Evolutionary conservation across 2,113 vertebrate genomes (phyloP).

Genomic region (Paedocypris sp.): DNA sequence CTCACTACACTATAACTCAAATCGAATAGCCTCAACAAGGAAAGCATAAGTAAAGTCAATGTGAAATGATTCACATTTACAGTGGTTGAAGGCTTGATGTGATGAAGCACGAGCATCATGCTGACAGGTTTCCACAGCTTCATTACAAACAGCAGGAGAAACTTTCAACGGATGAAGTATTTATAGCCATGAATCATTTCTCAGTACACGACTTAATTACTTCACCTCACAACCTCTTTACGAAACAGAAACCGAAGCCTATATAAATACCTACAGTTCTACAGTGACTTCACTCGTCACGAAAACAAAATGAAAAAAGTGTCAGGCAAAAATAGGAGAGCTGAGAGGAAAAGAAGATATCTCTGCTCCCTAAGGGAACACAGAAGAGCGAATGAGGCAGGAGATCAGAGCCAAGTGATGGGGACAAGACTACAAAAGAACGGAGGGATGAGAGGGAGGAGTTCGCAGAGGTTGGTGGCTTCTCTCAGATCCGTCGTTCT

Average conservation of each 20-base stretch:
- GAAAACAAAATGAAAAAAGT: background rate
- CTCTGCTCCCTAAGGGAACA: background rate
- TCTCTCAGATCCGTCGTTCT: constrained; percentile 43
- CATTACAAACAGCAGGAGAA: constrained; percentile 40
- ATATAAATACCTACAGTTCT: too few species aligned
- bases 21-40: too few species aligned
- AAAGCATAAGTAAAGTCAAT: too few species aligned
- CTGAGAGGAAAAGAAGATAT: background rate
- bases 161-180: constrained; percentile 28
- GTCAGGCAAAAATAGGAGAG: background rate
- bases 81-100: too few species aligned
- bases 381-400: background rate
- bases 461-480: constrained; percentile 31
- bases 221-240: constrained; percentile 10
- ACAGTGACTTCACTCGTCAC: too few species aligned
- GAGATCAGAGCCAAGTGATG: constrained; percentile 13
- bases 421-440: constrained; percentile 21
- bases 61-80: too few species aligned
- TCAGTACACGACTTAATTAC: constrained; percentile 38
- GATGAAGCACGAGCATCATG: background rate
- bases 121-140: constrained; percentile 19
- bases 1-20: too few species aligned
- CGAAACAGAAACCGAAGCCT: background rate
- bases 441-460: constrained; percentile 15
- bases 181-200: constrained; percentile 30